Conservation (phyloP, 2,888 invertebrate species). For the Ophion ellenae region DNA sequence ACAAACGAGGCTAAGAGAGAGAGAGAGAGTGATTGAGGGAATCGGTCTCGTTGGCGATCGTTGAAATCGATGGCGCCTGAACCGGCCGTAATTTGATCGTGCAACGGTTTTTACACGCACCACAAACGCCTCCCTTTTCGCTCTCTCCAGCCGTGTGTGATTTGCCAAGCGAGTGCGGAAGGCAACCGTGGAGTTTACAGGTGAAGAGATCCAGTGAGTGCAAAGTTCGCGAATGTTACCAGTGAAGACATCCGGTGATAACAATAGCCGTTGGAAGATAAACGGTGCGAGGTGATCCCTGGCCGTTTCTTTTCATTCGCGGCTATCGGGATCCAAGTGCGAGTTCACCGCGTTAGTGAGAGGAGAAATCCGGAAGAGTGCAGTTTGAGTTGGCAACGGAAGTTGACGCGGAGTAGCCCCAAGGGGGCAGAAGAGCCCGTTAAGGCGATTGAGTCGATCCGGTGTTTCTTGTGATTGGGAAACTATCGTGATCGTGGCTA, state of each 20-base stretch:
- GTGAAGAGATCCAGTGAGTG: neutral
- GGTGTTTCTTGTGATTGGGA: constrained; percentile 72
- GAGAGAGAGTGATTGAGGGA: constrained; percentile 8
- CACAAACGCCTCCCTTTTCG: constrained; percentile 1
- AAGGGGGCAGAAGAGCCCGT: constrained; percentile 64
- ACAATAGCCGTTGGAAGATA: neutral
- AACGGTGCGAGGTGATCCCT: constrained; percentile 27
- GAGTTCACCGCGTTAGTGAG: too few relatives aligned
- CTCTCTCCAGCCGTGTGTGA: constrained; percentile 25
- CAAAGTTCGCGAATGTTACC: constrained; percentile 29
- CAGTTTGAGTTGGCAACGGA: constrained; percentile 34
- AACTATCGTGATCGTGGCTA: constrained; percentile 30
- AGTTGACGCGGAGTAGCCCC: constrained; percentile 34
- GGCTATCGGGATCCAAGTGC: too few relatives aligned
- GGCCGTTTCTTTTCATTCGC: too few relatives aligned
- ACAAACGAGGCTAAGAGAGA: too few relatives aligned
- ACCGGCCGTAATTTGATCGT: constrained; percentile 44
- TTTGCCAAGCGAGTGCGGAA: neutral
- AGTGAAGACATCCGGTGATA: neutral
- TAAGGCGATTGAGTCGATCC: constrained; percentile 73
- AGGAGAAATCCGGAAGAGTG: constrained; percentile 63
- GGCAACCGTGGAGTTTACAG: too few relatives aligned
- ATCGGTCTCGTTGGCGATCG: constrained; percentile 36
- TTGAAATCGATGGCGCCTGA: constrained; percentile 55
- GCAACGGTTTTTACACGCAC: constrained; percentile 5